A percentile compares a stretch with the other conserved stretches of the same genome.
Evolutionary conservation across 2,797 vertebrate species (phyloP).

Genomic region (Myotis daubentonii): DNA sequence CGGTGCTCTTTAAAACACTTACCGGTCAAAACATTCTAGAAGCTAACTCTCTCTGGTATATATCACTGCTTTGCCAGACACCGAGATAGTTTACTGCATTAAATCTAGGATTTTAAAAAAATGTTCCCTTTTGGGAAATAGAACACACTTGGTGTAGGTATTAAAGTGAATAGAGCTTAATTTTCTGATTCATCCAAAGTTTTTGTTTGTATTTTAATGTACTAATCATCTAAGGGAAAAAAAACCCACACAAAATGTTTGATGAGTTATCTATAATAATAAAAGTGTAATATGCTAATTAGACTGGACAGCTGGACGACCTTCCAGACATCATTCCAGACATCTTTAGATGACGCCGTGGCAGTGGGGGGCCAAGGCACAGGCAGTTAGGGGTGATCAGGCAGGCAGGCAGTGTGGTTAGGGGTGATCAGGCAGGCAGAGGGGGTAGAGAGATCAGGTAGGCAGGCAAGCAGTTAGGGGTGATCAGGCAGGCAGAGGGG

Average conservation of each 20-base stretch:
- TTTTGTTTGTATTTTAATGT: constrained; percentile 26
- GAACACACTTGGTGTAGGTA: neutral
- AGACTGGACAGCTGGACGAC: too few species aligned
- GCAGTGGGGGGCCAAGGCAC: too few species aligned
- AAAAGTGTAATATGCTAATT: too few species aligned
- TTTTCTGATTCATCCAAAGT: neutral
- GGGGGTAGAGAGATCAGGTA: too few species aligned
- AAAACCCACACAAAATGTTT: neutral
- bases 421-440: too few species aligned
- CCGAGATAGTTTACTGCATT: neutral
- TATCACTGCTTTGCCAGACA: neutral
- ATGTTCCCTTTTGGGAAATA: neutral
- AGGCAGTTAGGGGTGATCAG: too few species aligned
- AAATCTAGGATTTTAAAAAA: neutral
- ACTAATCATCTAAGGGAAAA: neutral
- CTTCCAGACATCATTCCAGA: too few species aligned
- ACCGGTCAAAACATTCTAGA: neutral
- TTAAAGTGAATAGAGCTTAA: neutral
- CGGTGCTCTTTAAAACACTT: constrained; percentile 41
- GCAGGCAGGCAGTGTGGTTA: too few species aligned
- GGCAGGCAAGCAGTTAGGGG: too few species aligned
- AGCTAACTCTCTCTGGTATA: neutral
- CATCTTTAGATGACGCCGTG: too few species aligned
- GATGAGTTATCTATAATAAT: neutral
- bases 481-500: too few species aligned